phyloP scores from a whole-genome alignment of 1,140 invertebrate species.

The Sinella curviseta region DNA sequence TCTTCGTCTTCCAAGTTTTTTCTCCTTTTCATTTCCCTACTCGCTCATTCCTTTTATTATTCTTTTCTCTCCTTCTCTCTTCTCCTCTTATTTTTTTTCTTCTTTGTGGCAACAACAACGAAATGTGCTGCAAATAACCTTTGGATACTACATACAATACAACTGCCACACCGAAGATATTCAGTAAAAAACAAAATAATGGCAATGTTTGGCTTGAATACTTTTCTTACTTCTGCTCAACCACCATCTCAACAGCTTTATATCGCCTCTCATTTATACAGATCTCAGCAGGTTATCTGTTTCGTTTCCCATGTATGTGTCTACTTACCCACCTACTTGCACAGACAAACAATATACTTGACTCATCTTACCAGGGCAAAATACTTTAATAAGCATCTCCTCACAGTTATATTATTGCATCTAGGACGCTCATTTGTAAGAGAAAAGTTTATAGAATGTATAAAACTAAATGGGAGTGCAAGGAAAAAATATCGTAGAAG shows the following conservation, averaged over 20 bases:
- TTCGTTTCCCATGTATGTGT: neutral
- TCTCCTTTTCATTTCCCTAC: slow-evolving; percentile 7
- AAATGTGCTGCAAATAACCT: neutral
- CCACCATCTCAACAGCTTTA: neutral
- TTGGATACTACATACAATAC: neutral
- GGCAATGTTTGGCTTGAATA: neutral
- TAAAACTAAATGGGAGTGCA: neutral
- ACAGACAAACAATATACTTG: too few species aligned
- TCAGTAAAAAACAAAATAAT: neutral
- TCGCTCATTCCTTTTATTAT: neutral
- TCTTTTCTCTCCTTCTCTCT: neutral
- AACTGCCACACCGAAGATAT: neutral
- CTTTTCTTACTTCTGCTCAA: neutral
- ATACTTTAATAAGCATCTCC: too few species aligned
- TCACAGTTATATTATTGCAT: too few species aligned
- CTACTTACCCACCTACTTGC: too few species aligned
- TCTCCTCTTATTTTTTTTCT: neutral
- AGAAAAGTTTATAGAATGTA: neutral
- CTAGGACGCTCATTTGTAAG: neutral
- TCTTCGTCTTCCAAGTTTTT: neutral
- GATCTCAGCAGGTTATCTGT: neutral
- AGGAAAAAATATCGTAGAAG: neutral
- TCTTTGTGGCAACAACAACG: too few species aligned
- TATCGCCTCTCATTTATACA: neutral
- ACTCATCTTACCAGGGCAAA: too few species aligned